Base-by-base conservation (phyloP, 2,113 vertebrate species). In the Thunnus thynnus region DNA sequence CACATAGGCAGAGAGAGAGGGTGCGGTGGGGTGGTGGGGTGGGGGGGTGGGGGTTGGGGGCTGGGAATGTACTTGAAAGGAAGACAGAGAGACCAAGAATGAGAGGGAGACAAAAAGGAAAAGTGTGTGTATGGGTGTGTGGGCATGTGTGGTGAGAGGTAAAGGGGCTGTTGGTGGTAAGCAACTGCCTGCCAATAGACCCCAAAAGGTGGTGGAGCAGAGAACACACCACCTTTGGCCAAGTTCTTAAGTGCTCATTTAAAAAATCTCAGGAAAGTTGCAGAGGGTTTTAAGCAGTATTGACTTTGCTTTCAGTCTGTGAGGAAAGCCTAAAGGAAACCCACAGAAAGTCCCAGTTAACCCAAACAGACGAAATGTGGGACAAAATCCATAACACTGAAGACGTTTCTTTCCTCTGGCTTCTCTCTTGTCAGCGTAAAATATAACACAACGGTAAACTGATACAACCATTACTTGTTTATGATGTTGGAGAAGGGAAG, bases 391-490 rank as follows among this genome's bases (percentile, higher is more conserved):
- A 89, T 91, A 91, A 85, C 56, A 48, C 58, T 58, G 72, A 78
- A 86, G 78, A 86, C 20, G 16, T 82, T 72, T 84, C 62, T 82
- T 70, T 76, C 78, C 76, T 52, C 62, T 76, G 70, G 79, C 89
- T 86, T 83, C 76, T 58, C 77, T 72, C 87, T 87, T 86, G 89
- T 91, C 92, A 86, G 80, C 61, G 82, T 90, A 88, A 93, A 91
- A 88, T 92, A 87, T 88, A 83, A 85, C 84, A 68, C 18, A 20
- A 84, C 88, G 86, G 70, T 91, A 89, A 94, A 94, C 73, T 86
- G 90, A 90, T 88, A 86, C 65, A 80, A 88, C 84, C 88, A 75
- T 91, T 88, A 84, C 84, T 88, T 89, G 90, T 93, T 94, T 93
- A 94, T 90, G 86, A 87, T 86, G 78, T 67, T 65, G 65, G 54